A percentile compares a stretch with the other conserved stretches of the same genome.
Conservation (phyloP, 1,140 invertebrate genomes). For the Dendrolimus kikuchii region DNA sequence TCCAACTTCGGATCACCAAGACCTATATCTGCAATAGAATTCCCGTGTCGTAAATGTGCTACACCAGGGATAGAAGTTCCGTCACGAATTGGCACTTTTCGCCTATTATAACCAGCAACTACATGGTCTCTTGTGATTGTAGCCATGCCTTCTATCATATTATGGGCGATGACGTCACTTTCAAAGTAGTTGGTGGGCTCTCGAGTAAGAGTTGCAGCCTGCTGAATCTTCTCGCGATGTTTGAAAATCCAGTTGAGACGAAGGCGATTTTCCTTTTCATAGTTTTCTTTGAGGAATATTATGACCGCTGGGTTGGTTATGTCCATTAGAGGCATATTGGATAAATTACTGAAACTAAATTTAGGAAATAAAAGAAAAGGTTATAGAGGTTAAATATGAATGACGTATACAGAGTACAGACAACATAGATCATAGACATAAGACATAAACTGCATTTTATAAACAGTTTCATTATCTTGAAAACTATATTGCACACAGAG, state of each 20-base stretch:
- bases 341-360: constrained; percentile 5
- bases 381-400: too few species aligned
- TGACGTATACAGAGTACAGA: too few species aligned
- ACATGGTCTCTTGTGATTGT: constrained; percentile 36
- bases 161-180: constrained; percentile 35
- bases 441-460: too few species aligned
- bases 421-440: too few species aligned
- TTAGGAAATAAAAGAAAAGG: too few species aligned
- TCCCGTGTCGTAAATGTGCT: constrained; percentile 27
- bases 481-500: too few species aligned
- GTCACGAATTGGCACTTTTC: constrained; percentile 30
- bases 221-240: constrained; percentile 30
- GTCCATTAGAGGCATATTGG: constrained; percentile 39
- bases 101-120: constrained; percentile 26
- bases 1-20: constrained; percentile 40
- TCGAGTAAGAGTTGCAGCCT: constrained; percentile 38
- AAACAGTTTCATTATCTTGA: too few species aligned
- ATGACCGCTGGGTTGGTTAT: constrained; percentile 43
- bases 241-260: constrained; percentile 47
- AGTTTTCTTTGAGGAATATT: constrained; percentile 45
- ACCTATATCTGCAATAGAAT: constrained; percentile 38
- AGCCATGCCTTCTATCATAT: constrained; percentile 34
- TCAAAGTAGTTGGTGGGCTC: constrained; percentile 42
- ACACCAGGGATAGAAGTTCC: constrained; percentile 29
- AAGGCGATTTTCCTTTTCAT: constrained; percentile 48